Base-by-base conservation (phyloP, 2,113 vertebrate genomes). In the Colossoma macropomum region DNA sequence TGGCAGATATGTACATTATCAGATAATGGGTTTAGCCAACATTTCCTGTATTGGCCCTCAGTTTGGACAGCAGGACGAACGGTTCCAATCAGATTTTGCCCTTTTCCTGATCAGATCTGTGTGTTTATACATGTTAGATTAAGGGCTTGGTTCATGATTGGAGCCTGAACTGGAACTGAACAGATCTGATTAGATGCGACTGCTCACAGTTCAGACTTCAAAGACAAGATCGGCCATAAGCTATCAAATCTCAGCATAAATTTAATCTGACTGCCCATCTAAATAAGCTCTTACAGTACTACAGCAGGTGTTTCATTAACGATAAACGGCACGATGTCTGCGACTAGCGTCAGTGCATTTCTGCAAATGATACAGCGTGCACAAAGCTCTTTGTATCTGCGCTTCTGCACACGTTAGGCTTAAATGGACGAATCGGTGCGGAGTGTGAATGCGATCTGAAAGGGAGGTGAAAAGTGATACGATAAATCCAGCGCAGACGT, bases 401-500 rank as follows among this genome's bases (percentile, higher is more conserved):
- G 34, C 34, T 45, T 23, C 41, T 23, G 68, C 41, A 15, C n/a
- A 38, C 11, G 21, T n/a, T 77, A 84, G 79, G 74, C 71, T 77
- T 77, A 41, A 62, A 41, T 23, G 38, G 34, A 71, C 38, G 27
- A 77, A 77, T 62, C 69, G 66, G 34, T 62, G 66, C 21, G 50
- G 77, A 77, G 28, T 9, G 27, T 3, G n/a, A 83, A 83, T 65
- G 62, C 60, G 66, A 50, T 83, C 82, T 73, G 68, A 83, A 83
- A 60, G 56, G 28, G 71, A 77, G 77, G 82, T 83, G 65, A 60
- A 84, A 72, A 77, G 63, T 79, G 75, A 87, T 84, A 78, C 70
- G 27, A 81, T 69, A 86, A 84, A 82, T 84, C 70, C 54, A 84
- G 70, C 28, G 77, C 54, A 69, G 79, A 52, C 34, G 79, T n/a